Evolutionary conservation across 1,140 invertebrate species (phyloP), one percentile per base, ranked within the genome.

Genomic region (Homarus americanus): DNA sequence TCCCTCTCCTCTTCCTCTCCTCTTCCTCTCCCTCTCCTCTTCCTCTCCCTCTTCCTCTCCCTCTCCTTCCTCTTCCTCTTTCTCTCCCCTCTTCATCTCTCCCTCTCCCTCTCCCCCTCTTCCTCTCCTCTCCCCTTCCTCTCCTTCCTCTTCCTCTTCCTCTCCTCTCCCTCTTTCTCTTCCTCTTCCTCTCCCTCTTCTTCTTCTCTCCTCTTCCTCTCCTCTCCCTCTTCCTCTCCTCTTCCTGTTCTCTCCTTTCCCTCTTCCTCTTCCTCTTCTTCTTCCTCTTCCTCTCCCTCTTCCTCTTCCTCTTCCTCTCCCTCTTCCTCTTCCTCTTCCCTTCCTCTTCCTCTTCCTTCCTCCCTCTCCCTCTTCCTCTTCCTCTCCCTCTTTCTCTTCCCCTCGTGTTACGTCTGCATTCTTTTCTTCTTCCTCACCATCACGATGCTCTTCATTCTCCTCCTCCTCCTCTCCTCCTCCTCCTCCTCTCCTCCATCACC

Each of bases 361-460:
- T 82, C 79, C 34, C 41, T 82, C 58, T 63, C 38, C 20, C 44
- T 63, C 53, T 12, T 17, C 58, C 80, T 38, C 32, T 82, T 20
- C 34, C 53, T 63, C 34, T 82, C 80, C 1, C 53, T 66, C 34
- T 63, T 34, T 36, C 38, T 63, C 34, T 58, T n/a, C 53, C 40
- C 36, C 34, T 40, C 40, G 34, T 78, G 2, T 78, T 36, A 10
- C 75, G n/a, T n/a, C n/a, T n/a, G n/a, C n/a, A n/a, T 36, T 40
- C 41, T 79, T 28, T 28, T 28, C 34, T 38, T 41, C 4, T 41
- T 12, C n/a, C 34, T 41, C 34, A 15, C 40, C 36, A 9, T 78
- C 5, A 15, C 40, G 9, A 49, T 17, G 17, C 36, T 34, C n/a
- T n/a, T 2, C 24, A 0, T 40, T 10, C 12, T 10, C 10, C 34